Evolutionary conservation across 2,797 vertebrate genomes (phyloP), one percentile per base, ranked within the genome.

Genomic region (Rhyacichthys aspro): DNA sequence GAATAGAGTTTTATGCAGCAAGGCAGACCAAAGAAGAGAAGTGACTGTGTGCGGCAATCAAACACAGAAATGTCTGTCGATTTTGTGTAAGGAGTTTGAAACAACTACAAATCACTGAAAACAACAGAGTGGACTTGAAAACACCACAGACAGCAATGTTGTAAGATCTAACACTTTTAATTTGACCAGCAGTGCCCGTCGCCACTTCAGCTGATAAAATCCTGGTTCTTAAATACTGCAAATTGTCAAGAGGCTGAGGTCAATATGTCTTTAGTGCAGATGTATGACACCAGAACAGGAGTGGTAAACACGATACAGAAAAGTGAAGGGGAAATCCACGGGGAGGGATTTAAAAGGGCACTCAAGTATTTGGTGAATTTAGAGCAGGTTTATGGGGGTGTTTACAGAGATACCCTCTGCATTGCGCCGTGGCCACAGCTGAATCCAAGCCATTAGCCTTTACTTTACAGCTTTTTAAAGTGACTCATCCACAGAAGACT

Each of bases 161-260:
- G 41, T 28, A 15, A 2, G 34, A 43, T 38, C 10, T 39, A 4
- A 14, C 3, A 12, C 6, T 11, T 39, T 39, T 39, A 39, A 11
- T 39, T 11, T 39, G 11, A 37, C 36, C 9, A 15, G 56, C 34
- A n/a, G 38, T 55, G 32, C 15, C 7, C 11, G 7, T 52, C n/a
- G 41, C 63, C 34, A n/a, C 18, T 17, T 46, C 16, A 38, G 38
- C 48, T n/a, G 43, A 11, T 33, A 12, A 58, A 48, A 5, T 52
- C 67, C 46, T 43, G 39, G 23, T 28, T 28, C 23, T 28, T 28
- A 28, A 28, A 28, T 28, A 28, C 23, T 28, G 23, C 23, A 28
- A 6, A 28, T 28, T 28, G 23, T 28, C 4, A 28, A 28, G 23
- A 1, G 23, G 23, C 23, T 28, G 23, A 28, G 23, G 23, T 28